phyloP scores from a whole-genome alignment of 2,797 vertebrate genomes.

The Muscicapa striata region DNA sequence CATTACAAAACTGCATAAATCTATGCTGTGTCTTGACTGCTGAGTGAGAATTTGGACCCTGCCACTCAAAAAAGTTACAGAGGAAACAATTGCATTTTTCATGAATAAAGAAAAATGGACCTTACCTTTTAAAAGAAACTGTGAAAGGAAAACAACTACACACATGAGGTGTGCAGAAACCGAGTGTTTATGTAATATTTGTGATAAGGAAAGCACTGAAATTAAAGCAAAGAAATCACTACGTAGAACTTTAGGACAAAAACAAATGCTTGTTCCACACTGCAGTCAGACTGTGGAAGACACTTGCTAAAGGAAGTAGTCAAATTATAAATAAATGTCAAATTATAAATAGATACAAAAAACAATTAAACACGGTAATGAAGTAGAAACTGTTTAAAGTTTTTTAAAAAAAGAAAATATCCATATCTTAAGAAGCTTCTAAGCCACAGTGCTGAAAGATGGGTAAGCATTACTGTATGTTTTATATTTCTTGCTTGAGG shows the following conservation, averaged over 20 bases:
- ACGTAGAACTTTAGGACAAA: not conserved
- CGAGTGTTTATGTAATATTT: not conserved
- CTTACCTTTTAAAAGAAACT: not conserved
- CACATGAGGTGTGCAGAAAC: not conserved
- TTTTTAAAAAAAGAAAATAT: not conserved
- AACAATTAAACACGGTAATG: not conserved
- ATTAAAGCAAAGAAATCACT: not conserved
- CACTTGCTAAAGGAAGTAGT: not conserved
- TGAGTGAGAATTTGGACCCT: not conserved
- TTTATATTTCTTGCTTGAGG: slow-evolving; percentile 1
- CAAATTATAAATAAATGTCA: not conserved
- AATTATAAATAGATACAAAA: not conserved
- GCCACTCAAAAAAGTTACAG: not conserved
- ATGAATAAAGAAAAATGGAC: not conserved
- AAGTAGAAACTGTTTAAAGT: not conserved
- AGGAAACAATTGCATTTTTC: not conserved
- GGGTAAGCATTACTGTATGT: not conserved
- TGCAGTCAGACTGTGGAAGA: not conserved
- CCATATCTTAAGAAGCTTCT: not conserved
- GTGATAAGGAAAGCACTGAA: not conserved
- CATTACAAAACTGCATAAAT: not conserved
- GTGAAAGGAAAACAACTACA: not conserved
- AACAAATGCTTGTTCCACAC: not conserved
- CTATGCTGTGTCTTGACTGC: not conserved
- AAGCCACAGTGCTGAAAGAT: not conserved